A percentile compares a stretch with the other conserved stretches of the same genome.
Evolutionary conservation across 2,113 vertebrate species (phyloP).

Genomic region (Oryzias curvinotus): DNA sequence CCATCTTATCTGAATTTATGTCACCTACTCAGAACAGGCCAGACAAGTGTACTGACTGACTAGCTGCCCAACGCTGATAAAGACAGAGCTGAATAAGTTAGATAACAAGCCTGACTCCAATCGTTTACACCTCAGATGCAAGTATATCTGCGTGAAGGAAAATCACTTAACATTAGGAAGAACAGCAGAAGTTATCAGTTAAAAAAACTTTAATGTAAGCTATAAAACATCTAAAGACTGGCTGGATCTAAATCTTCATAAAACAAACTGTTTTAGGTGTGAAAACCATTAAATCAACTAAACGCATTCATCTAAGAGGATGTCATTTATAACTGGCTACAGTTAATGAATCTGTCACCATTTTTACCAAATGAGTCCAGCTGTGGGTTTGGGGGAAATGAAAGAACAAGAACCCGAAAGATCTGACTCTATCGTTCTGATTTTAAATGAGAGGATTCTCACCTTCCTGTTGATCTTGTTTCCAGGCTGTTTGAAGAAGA

Average conservation of each 20-base stretch:
- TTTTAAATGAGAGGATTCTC: constrained; percentile 17
- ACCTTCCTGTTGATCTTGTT: constrained; percentile 57
- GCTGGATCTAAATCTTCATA: too few relatives aligned
- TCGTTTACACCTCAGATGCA: constrained; percentile 35
- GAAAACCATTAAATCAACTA: background rate
- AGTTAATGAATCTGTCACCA: constrained; percentile 4
- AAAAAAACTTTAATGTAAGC: background rate
- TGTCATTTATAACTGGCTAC: background rate
- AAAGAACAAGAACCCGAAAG: background rate
- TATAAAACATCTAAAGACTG: background rate
- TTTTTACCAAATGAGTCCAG: constrained; percentile 12
- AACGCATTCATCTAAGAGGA: background rate
- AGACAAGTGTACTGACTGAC: background rate
- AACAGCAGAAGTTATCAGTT: constrained; percentile 1
- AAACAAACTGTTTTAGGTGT: too few relatives aligned
- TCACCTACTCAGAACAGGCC: constrained; percentile 1
- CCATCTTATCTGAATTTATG: constrained; percentile 1
- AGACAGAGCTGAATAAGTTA: constrained; percentile 7
- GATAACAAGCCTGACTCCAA: constrained; percentile 40
- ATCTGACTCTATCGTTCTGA: background rate
- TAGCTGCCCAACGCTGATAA: constrained; percentile 21
- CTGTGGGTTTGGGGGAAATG: background rate
- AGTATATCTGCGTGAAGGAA: constrained; percentile 9
- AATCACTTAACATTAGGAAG: constrained; percentile 50
- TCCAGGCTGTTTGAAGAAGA: constrained; percentile 68